Base-by-base conservation (phyloP, 1,140 invertebrate genomes). In the Tetragnatha versicolor region DNA sequence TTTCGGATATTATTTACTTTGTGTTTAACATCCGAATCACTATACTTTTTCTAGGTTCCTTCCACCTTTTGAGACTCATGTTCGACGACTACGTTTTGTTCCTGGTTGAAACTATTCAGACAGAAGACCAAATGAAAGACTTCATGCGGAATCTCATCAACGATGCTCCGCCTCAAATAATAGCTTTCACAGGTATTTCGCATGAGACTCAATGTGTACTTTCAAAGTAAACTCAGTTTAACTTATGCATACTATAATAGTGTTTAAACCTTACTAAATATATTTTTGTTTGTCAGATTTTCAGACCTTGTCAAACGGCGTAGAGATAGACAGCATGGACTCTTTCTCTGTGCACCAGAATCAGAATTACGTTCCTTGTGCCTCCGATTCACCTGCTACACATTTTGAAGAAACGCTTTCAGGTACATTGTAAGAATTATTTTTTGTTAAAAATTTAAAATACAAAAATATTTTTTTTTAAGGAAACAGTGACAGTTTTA, bases 31-130 rank as follows among this genome's bases (percentile, higher is more conserved):
- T n/a, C n/a, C n/a, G n/a, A n/a, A n/a, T n/a, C n/a, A 47, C 20
- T 60, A 9, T 61, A 33, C 17, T 61, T 17, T 45, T 42, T 20
- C 25, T 35, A 89, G 88, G 88, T 33, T 88, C 87, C 0, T 89
- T 89, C 79, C 88, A 89, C 80, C 83, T 89, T 37, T 82, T 89
- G 45, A 87, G 88, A 75, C 82, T 89, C 20, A 87, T 88, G 84
- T 88, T 88, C 81, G 87, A 89, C 79, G 88, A 89, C 73, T 89
- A 88, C 76, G 85, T 89, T 10, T 77, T 88, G 70, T 88, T 87
- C 69, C 83, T 86, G 42, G 84, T 89, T 2, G 88, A 89, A 73
- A 83, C 82, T 20, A 79, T 88, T 22, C 84, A 88, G 65, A 84
- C 83, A 27, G 85, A 88, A 60, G 85, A 87, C 49, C 81, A 85